Evolutionary conservation across 2,888 invertebrate genomes (phyloP), one percentile per base, ranked within the genome.

Genomic region (Troilus luridus): DNA sequence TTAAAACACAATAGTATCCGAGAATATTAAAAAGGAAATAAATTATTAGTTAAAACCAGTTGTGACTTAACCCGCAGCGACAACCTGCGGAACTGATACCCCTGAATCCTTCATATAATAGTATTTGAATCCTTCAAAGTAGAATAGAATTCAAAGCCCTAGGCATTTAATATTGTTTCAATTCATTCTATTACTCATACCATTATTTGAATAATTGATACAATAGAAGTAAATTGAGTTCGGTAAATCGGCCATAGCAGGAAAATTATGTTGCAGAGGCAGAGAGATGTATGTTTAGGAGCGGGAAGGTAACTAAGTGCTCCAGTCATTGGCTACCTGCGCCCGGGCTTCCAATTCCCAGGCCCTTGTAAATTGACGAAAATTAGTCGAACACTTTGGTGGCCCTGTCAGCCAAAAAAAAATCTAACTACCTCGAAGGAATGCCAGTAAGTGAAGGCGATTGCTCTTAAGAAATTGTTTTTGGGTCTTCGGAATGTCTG

Each of bases 281-380:
- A 12, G 27, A 12, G 27, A 19, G 5, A 72, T 27, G 72, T 72
- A 14, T 77, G 41, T 27, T 77, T 17, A 77, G 72, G 72, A 77
- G 8, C 17, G 72, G 17, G 8, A 5, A 77, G 72, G 72, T 41
- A 77, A 41, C 41, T 41, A 41, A 77, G 19, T 77, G 17, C 27
- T 77, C 0, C 41, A 77, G 67, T 67, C 67, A 67, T 14, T 24
- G 67, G 72, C 72, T 77, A 77, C 72, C 72, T 77, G 72, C 41
- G 27, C 72, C 1, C 17, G 17, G 17, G 41, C 17, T 19, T 77
- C 41, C 72, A 77, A 77, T 77, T 77, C 72, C 72, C 72, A 77
- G 72, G 19, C 72, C 72, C 72, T 77, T 77, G 72, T 77, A 77
- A 77, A 77, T 77, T 77, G 72, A 77, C 72, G 72, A 77, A 77